Evolutionary conservation across 2,888 invertebrate genomes (phyloP).

Genomic region (Cataglyphis cursor): DNA sequence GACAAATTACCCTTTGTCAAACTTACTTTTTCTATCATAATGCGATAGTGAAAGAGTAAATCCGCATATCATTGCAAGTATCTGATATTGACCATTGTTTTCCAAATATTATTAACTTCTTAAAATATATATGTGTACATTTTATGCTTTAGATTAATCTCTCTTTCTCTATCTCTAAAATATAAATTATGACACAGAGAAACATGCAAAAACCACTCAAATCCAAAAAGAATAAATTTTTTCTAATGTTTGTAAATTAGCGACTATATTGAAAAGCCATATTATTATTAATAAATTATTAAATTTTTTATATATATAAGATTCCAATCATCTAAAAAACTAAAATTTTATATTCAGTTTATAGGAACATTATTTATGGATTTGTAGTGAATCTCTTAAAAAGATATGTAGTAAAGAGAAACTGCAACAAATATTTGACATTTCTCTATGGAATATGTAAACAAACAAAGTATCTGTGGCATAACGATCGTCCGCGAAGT

Average conservation of each 20-base stretch:
- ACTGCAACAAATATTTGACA: slow-evolving; percentile 25
- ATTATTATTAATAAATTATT: not conserved
- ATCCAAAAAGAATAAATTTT: not conserved
- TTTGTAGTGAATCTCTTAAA: not conserved
- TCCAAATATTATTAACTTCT: slow-evolving; percentile 14
- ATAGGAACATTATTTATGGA: not conserved
- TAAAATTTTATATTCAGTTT: not conserved
- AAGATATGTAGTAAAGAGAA: not conserved
- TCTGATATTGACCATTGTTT: slow-evolving; percentile 16
- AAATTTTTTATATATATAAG: no score
- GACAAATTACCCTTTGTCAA: slow-evolving; percentile 71
- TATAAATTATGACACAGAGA: not conserved
- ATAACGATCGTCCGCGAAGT: slow-evolving; percentile 20
- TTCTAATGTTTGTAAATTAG: not conserved
- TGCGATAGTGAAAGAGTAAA: slow-evolving; percentile 50
- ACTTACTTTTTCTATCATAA: slow-evolving; percentile 59
- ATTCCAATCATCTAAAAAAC: not conserved
- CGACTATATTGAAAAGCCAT: no score
- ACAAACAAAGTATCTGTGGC: slow-evolving; percentile 45
- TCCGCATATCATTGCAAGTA: slow-evolving; percentile 37
- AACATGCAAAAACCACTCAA: not conserved
- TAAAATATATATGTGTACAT: not conserved
- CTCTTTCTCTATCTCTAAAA: not conserved
- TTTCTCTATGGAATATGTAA: slow-evolving; percentile 26
- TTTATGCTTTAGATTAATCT: not conserved